phyloP scores from a whole-genome alignment of 2,113 vertebrate genomes.

The Paracanthobrama guichenoti region DNA sequence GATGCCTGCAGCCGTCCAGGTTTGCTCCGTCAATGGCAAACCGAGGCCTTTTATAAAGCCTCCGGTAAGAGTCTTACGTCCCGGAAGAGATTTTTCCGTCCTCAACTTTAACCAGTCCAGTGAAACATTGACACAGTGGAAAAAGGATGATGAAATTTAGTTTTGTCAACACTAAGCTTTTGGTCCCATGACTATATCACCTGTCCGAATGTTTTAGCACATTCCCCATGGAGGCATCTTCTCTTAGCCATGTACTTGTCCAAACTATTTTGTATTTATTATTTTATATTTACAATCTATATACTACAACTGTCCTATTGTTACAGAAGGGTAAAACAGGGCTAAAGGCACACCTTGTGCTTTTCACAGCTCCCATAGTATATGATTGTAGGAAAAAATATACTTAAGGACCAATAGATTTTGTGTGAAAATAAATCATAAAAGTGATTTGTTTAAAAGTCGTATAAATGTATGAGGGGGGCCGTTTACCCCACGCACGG shows the following conservation, averaged over 20 bases:
- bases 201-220: not conserved
- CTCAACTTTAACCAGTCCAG: not conserved
- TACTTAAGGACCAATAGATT: too few species aligned
- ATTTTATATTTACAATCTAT: not conserved
- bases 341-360: too few species aligned
- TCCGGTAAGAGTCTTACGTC: conserved; percentile 47
- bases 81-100: conserved; percentile 2
- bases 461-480: too few species aligned
- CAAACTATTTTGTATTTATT: not conserved
- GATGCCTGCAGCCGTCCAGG: conserved; percentile 23
- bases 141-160: not conserved
- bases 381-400: too few species aligned
- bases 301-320: too few species aligned
- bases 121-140: conserved; percentile 21
- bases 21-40: conserved; percentile 30
- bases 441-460: too few species aligned
- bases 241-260: not conserved
- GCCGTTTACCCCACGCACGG: too few species aligned
- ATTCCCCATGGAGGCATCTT: not conserved
- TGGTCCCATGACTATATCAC: not conserved
- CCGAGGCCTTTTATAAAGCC: conserved; percentile 30
- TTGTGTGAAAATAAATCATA: too few species aligned
- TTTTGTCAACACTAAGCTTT: not conserved
- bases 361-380: too few species aligned
- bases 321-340: not conserved